Evolutionary conservation across 2,797 vertebrate genomes (phyloP), one percentile per base, ranked within the genome.

Genomic region (Halcyon badia): DNA sequence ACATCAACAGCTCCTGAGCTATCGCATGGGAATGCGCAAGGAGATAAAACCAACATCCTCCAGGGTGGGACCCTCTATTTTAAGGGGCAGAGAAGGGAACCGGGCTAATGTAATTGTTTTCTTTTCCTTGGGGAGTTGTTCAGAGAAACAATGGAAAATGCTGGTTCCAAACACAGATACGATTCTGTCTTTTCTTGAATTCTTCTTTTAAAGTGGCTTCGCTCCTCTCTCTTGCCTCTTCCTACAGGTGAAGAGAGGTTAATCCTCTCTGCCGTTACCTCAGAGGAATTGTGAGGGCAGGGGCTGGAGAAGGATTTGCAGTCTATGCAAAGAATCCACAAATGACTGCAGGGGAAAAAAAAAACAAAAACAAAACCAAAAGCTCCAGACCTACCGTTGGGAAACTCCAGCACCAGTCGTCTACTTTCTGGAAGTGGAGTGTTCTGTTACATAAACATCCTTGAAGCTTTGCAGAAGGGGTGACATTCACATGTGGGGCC

Each of bases 391-490:
- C 75, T 92, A 70, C 54, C 33, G 1, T 90, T 85, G 89, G 87
- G 92, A 90, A 97, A 89, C 83, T 95, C 60, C 71, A 95, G 87
- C 70, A 84, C 76, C 77, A 78, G 79, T 71, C 30, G 6, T 31
- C 83, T 58, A 28, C 76, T 92, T 95, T 94, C 96, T 97, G 96
- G 94, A 97, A 90, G 83, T 61, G 73, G 80, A 95, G 95, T 81
- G 82, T 95, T 87, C 64, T 89, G 69, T 97, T 95, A 92, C 92
- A 96, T 96, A 98, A 95, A 95, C 94, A 96, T 97, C 95, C 92
- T 95, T 95, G 95, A 96, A 84, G 82, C 87, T 95, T 78, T 93
- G 94, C 89, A 95, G 93, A 87, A 94, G 94, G 94, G 85, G 84
- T 92, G 93, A 93, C 86, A 90, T 94, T 90, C 93, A 91, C 90